Percentiles rank a stretch among this genome's conserved stretches.
Evolutionary conservation across 2,888 invertebrate species (phyloP).

Genomic region (Rhodophaea formosa): DNA sequence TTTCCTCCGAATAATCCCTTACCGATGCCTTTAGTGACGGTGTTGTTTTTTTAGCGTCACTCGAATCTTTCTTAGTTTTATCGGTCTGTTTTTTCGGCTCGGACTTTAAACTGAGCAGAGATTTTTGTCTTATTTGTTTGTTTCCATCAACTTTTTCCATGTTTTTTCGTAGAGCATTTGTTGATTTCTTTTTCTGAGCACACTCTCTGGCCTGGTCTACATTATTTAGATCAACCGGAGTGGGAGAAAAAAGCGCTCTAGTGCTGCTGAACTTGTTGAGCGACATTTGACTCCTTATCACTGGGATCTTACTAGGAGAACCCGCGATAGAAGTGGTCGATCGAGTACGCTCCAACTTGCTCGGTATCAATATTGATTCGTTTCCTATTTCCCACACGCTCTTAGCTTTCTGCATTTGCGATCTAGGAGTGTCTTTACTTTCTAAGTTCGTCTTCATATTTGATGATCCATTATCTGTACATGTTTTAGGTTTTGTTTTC

Average conservation of each 20-base stretch:
- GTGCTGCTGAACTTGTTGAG: constrained; percentile 75
- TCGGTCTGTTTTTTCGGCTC: constrained; percentile 65
- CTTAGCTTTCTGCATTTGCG: constrained; percentile 76
- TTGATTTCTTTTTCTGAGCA: constrained; percentile 75
- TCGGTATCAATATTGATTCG: constrained; percentile 58
- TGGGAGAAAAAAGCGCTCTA: constrained; percentile 79
- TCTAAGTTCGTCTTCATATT: constrained; percentile 61
- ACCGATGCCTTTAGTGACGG: constrained; percentile 59
- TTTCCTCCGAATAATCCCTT: constrained; percentile 75
- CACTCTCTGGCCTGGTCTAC: constrained; percentile 80
- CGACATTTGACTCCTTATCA: constrained; percentile 79
- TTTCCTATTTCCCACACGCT: constrained; percentile 80
- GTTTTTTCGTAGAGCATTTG: constrained; percentile 52
- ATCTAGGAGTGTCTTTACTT: constrained; percentile 59
- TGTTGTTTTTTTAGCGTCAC: constrained; percentile 61
- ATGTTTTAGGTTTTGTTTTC: constrained; percentile 67
- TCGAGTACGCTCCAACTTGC: constrained; percentile 71
- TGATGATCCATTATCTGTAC: constrained; percentile 63
- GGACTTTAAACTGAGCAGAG: constrained; percentile 65
- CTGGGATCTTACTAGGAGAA: constrained; percentile 83
- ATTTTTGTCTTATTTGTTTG: constrained; percentile 74
- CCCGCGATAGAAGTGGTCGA: constrained; percentile 79
- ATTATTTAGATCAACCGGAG: constrained; percentile 79
- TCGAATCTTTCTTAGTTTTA: constrained; percentile 64
- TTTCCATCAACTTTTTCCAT: constrained; percentile 60